phyloP scores from a whole-genome alignment of 1,140 invertebrate genomes.

The Drosophila repleta region DNA sequence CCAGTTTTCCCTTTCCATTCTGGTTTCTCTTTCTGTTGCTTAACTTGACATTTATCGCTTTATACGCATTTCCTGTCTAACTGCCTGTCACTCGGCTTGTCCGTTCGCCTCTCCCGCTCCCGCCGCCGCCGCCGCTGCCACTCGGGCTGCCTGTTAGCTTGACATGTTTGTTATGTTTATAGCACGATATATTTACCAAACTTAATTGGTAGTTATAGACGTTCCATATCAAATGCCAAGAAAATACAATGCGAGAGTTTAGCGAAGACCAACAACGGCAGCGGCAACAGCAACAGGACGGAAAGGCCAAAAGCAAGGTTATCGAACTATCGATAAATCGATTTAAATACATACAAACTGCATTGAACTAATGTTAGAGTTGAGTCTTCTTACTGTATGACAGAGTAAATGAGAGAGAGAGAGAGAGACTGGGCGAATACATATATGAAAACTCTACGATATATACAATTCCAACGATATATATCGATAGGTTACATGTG shows the following conservation, averaged over 20 bases:
- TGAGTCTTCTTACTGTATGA: no score
- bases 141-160: conserved; percentile 27
- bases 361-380: no score
- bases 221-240: conserved; percentile 45
- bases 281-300: no score
- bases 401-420: no score
- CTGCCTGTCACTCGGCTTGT: conserved; percentile 14
- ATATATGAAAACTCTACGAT: no score
- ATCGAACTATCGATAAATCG: background rate
- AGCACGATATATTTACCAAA: conserved; percentile 66
- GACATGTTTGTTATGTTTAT: conserved; percentile 57
- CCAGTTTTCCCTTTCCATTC: background rate
- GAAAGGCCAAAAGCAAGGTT: no score
- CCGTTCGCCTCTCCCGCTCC: background rate
- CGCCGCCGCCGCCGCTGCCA: background rate
- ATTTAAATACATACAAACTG: background rate
- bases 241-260: conserved; percentile 5
- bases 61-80: conserved; percentile 54
- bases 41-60: conserved; percentile 79
- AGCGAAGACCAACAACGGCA: no score
- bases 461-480: no score
- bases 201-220: conserved; percentile 79
- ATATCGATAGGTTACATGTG: no score
- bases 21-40: conserved; percentile 19
- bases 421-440: no score